Percentiles rank a stretch among this genome's conserved stretches.
These are phyloP conservation scores for Rhineura floridana DNA, from an alignment of 2,113 vertebrate species.

Conservation along the genomic window DNA sequence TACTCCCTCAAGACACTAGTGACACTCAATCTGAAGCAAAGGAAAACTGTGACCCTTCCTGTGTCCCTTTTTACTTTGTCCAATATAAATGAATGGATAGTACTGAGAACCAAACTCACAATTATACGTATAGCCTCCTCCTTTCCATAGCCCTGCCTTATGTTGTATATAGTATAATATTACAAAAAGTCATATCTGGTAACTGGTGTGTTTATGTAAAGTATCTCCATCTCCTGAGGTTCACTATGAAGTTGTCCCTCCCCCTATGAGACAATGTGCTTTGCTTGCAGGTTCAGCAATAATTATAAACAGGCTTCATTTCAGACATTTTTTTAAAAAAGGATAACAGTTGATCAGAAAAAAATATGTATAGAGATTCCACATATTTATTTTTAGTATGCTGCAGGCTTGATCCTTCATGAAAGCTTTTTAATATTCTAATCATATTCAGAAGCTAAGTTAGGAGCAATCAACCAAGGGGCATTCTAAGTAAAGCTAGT, in stretches of 20 bases:
- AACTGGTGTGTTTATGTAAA: background rate
- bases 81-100: background rate
- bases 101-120: background rate
- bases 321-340: background rate
- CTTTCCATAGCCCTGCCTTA: background rate
- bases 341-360: background rate
- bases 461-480: background rate
- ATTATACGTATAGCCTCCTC: background rate
- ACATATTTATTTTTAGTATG: background rate
- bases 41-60: background rate
- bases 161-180: background rate
- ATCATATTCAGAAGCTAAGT: constrained; percentile 10
- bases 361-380: too few relatives aligned
- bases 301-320: background rate
- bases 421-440: background rate
- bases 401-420: background rate
- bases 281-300: background rate
- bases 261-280: background rate
- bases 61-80: background rate
- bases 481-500: constrained; percentile 20
- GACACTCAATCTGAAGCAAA: background rate
- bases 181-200: background rate
- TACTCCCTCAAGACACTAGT: background rate
- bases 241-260: background rate
- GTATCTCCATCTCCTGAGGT: background rate